Percentiles rank a stretch among this genome's conserved stretches.
These are phyloP conservation scores for Amphiprion clarkii DNA, from an alignment of 2,797 vertebrate species.

Conservation along the genomic window DNA sequence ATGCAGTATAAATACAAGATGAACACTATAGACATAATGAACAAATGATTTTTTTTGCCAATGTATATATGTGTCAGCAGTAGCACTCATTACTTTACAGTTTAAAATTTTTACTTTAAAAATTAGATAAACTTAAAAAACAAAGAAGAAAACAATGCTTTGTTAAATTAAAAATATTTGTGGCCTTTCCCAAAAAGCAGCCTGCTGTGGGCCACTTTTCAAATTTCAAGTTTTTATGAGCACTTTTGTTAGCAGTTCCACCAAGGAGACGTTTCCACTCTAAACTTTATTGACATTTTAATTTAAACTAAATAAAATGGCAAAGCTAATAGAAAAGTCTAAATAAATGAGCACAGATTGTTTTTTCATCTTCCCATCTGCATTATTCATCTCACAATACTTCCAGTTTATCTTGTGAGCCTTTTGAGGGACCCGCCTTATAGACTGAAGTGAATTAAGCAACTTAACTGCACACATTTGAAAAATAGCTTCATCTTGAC, in stretches of 20 bases:
- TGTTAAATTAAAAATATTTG: neutral
- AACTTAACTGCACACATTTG: neutral
- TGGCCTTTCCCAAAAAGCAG: neutral
- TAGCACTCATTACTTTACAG: neutral
- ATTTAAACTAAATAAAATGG: neutral
- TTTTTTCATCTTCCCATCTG: neutral
- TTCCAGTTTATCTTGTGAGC: neutral
- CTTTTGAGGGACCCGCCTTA: neutral
- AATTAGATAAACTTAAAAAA: neutral
- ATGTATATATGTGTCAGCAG: neutral
- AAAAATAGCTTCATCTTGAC: neutral
- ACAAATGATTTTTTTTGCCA: neutral
- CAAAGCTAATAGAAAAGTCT: neutral
- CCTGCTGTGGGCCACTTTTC: neutral
- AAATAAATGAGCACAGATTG: neutral
- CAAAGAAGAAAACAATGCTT: neutral
- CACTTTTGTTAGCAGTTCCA: neutral
- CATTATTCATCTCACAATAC: neutral
- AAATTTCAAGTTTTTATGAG: neutral
- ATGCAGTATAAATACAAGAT: too few relatives aligned
- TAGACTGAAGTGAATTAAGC: neutral
- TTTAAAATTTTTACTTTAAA: neutral
- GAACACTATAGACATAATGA: too few relatives aligned
- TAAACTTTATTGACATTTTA: neutral
- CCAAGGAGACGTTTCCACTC: neutral